These are phyloP conservation scores for Paragorgia papillata DNA, from an alignment of 92 coral and sea anemone genomes.

Conservation along the genomic window DNA sequence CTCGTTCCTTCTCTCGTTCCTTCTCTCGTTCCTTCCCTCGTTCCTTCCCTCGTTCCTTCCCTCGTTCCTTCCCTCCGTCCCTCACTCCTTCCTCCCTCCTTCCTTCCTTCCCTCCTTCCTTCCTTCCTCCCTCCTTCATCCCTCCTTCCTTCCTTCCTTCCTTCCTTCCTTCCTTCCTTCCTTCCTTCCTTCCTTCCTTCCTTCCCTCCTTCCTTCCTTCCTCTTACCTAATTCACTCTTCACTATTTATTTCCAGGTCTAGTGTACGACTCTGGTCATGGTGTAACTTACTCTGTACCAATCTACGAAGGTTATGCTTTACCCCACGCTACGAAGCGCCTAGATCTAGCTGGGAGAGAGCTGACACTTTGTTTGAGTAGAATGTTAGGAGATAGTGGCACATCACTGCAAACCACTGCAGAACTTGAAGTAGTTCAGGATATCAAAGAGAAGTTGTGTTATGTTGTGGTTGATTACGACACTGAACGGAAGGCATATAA, in stretches of 20 bases:
- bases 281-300: conserved; percentile 91
- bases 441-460: conserved; percentile 87
- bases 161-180: conserved; percentile 24
- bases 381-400: conserved; percentile 82
- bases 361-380: conserved; percentile 75
- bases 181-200: conserved; percentile 14
- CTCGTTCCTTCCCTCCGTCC: not conserved
- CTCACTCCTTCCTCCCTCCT: not conserved
- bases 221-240: not conserved
- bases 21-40: not conserved
- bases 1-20: too few species aligned
- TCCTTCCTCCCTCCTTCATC: not conserved
- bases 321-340: conserved; percentile 92
- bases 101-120: not conserved
- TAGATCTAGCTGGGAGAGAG: conserved; percentile 90
- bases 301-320: conserved; percentile 98
- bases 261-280: conserved; percentile 95
- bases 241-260: conserved; percentile 59
- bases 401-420: conserved; percentile 84
- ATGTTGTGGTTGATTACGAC: conserved; percentile 82
- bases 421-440: conserved; percentile 90
- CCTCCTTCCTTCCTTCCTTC: conserved; percentile 11
- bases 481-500: conserved; percentile 78
- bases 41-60: not conserved
- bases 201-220: not conserved